These are phyloP conservation scores for Pterophyllum scalare DNA, from an alignment of 2,113 vertebrate genomes.

Conservation along the genomic window DNA sequence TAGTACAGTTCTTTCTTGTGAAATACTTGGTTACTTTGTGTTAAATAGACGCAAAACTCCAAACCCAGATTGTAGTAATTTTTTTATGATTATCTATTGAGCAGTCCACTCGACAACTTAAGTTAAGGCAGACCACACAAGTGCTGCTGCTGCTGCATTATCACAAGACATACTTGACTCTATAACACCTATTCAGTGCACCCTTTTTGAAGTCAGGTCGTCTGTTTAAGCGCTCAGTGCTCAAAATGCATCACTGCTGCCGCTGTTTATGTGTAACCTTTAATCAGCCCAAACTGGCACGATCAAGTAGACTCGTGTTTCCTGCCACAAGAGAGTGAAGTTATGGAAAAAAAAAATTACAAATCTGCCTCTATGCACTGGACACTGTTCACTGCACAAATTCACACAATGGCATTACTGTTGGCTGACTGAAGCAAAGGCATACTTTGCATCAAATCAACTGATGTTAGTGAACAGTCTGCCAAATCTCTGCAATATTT, in stretches of 20 bases:
- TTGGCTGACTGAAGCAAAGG: conserved; percentile 13
- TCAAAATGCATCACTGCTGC: not conserved
- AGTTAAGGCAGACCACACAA: not conserved
- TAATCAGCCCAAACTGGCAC: conserved; percentile 6
- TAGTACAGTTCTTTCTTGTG: not conserved
- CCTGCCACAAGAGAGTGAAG: not conserved
- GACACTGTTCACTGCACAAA: not conserved
- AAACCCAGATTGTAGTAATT: no score
- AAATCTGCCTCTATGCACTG: not conserved
- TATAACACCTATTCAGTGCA: not conserved
- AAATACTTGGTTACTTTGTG: not conserved
- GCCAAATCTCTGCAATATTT: conserved; percentile 52
- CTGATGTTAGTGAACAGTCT: conserved; percentile 30
- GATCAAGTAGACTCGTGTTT: not conserved
- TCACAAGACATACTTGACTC: not conserved
- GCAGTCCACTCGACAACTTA: not conserved
- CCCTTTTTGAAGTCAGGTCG: not conserved
- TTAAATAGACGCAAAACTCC: not conserved
- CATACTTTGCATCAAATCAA: conserved; percentile 18
- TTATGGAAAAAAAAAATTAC: not conserved
- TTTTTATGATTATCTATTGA: no score
- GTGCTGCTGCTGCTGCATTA: not conserved
- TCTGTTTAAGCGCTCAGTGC: not conserved
- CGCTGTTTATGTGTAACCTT: not conserved
- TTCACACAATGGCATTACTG: not conserved